Conservation (phyloP, 2,113 vertebrate genomes). For the Rhagologus leucostigma region DNA sequence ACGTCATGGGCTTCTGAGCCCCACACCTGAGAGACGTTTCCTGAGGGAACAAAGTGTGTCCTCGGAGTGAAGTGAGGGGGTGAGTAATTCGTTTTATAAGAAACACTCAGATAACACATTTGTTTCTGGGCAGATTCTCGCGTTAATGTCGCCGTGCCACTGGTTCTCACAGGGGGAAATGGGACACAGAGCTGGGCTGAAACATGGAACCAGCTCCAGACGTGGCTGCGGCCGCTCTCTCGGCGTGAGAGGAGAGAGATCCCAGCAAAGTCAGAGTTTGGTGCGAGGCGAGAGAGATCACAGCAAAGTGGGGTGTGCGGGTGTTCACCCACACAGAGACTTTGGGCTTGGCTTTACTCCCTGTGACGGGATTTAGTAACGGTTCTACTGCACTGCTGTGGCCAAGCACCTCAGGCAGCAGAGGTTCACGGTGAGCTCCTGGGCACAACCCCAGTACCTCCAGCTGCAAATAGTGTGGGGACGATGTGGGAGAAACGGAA, state of each 20-base stretch:
- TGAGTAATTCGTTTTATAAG: too few species aligned
- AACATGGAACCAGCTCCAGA: neutral
- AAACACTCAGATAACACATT: neutral
- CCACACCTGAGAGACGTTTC: neutral
- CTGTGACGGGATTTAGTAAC: rapidly evolving
- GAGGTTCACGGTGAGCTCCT: neutral
- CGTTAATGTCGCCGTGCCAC: rapidly evolving
- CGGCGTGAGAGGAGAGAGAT: neutral
- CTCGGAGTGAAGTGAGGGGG: rapidly evolving
- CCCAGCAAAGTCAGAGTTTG: neutral
- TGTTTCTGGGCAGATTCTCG: neutral
- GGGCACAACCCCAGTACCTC: rapidly evolving
- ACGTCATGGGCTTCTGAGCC: rapidly evolving
- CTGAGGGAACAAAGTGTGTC: neutral
- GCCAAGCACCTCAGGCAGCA: neutral
- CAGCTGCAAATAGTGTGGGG: neutral
- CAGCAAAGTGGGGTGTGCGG: too few species aligned
- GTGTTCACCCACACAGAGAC: neutral
- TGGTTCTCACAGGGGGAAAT: neutral
- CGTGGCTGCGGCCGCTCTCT: neutral
- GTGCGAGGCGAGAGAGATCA: neutral
- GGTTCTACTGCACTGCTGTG: rapidly evolving
- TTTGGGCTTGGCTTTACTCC: neutral
- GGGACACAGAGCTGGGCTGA: neutral
- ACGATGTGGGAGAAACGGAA: neutral